Evolutionary conservation across 2,797 vertebrate genomes (phyloP).

Genomic region (Cynodonichthys magdalenae): DNA sequence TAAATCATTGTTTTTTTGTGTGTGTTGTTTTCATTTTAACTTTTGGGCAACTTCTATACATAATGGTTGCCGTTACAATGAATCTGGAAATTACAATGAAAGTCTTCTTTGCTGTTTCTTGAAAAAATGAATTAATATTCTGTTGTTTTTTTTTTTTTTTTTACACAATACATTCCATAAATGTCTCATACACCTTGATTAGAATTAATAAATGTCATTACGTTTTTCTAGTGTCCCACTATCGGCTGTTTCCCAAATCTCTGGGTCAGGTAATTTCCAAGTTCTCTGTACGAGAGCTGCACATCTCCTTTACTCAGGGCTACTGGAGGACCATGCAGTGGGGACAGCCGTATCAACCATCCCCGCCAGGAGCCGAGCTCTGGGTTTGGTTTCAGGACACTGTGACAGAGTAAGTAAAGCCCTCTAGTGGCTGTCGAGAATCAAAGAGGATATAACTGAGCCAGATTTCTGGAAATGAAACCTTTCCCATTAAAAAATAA

Average conservation of each 20-base stretch:
- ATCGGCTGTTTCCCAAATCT: conserved; percentile 95
- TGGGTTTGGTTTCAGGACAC: conserved; percentile 98
- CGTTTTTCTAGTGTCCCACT: conserved; percentile 88
- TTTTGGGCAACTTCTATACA: too few species aligned
- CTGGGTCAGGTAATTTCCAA: conserved; percentile 93
- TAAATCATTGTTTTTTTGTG: too few species aligned
- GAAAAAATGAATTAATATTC: too few species aligned
- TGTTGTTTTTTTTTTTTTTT: too few species aligned
- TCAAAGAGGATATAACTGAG: neutral
- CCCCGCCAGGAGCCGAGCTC: conserved; percentile 92
- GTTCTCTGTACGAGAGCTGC: conserved; percentile 91
- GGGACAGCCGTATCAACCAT: conserved; percentile 91
- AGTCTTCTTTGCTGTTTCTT: too few species aligned
- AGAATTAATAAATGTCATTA: too few species aligned
- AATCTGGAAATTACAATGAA: too few species aligned
- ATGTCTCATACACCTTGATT: neutral
- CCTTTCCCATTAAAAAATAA: too few species aligned
- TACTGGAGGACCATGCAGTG: conserved; percentile 95
- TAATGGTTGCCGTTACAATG: too few species aligned
- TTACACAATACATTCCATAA: too few species aligned
- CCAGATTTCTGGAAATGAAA: neutral
- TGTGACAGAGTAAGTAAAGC: conserved; percentile 87
- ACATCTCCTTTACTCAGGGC: conserved; percentile 95
- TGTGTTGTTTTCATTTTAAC: too few species aligned
- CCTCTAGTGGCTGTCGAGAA: conserved; percentile 6